These are phyloP conservation scores for Alethe diademata DNA, from an alignment of 2,113 vertebrate species.

Conservation along the genomic window DNA sequence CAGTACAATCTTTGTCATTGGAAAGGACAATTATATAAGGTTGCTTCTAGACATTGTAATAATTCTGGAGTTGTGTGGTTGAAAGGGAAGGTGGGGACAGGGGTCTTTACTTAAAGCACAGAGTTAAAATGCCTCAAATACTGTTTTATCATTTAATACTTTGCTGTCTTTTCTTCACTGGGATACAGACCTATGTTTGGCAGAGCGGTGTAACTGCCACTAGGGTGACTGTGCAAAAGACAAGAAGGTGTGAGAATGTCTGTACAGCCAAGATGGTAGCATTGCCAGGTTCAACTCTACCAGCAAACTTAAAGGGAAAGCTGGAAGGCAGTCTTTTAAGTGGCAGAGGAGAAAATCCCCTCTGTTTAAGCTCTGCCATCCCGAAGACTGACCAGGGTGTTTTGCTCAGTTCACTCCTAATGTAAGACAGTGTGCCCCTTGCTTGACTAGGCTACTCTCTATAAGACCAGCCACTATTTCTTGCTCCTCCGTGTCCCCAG, in stretches of 20 bases:
- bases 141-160: background rate
- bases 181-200: background rate
- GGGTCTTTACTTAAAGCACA: background rate
- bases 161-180: background rate
- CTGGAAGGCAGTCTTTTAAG: background rate
- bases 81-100: background rate
- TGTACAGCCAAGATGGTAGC: background rate
- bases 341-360: background rate
- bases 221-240: background rate
- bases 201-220: background rate
- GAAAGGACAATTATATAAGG: background rate
- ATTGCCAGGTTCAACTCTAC: background rate
- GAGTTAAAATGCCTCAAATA: background rate
- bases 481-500: background rate
- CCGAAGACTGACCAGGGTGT: background rate
- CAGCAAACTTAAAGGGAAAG: background rate
- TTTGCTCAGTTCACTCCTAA: background rate
- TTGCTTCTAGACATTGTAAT: background rate
- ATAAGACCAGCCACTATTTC: background rate
- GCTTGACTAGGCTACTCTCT: background rate
- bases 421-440: background rate
- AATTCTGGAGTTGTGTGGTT: background rate
- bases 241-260: background rate
- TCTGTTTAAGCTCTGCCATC: background rate
- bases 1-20: background rate